Percentiles rank a stretch among this genome's conserved stretches.
phyloP scores from a whole-genome alignment of 2,888 invertebrate genomes.

The Bembecia ichneumoniformis region DNA sequence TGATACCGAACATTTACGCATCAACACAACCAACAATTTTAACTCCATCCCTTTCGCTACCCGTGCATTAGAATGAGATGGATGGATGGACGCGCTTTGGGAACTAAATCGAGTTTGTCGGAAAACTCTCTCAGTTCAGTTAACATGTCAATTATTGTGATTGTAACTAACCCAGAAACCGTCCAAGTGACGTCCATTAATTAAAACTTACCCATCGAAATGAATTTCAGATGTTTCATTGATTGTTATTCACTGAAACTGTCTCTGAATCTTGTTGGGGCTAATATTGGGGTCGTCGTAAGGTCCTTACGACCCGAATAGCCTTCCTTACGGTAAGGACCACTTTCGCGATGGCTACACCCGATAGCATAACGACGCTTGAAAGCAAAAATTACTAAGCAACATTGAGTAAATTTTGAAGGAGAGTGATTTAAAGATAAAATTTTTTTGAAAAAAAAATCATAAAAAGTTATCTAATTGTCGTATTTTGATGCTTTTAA shows the following conservation, averaged over 20 bases:
- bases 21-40: background rate
- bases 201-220: slow-evolving; percentile 22
- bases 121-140: background rate
- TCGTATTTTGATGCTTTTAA: too few relatives aligned
- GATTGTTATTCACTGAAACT: background rate
- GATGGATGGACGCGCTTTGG: slow-evolving; percentile 4
- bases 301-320: too few relatives aligned
- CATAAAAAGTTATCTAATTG: too few relatives aligned
- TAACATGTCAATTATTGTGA: slow-evolving; percentile 1
- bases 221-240: slow-evolving; percentile 2
- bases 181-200: slow-evolving; percentile 22
- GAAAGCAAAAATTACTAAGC: too few relatives aligned
- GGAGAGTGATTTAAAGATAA: too few relatives aligned
- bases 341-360: too few relatives aligned
- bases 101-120: slow-evolving; percentile 2
- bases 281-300: too few relatives aligned
- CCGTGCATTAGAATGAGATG: background rate
- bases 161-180: slow-evolving; percentile 13
- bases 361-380: too few relatives aligned
- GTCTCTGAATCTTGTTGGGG: background rate
- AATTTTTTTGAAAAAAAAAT: too few relatives aligned
- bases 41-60: background rate
- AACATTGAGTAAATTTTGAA: too few relatives aligned
- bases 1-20: background rate
- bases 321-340: too few relatives aligned